Conservation (phyloP, 2,113 vertebrate genomes). For the Mastomys coucha region DNA sequence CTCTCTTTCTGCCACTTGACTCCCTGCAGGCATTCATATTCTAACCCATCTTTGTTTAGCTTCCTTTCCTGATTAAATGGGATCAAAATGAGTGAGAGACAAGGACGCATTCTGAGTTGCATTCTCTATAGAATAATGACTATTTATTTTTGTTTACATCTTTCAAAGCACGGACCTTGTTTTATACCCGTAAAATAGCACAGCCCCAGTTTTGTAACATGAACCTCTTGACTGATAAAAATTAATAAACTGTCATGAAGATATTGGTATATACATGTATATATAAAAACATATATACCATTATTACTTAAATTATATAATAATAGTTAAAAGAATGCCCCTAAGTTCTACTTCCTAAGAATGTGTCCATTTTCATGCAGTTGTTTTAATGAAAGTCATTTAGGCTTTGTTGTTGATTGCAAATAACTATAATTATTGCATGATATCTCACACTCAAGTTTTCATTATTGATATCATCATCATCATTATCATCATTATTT, state of each 20-base stretch:
- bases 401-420: not conserved
- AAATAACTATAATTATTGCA: not conserved
- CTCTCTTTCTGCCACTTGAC: not conserved
- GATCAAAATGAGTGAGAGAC: not conserved
- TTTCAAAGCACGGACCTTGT: not conserved
- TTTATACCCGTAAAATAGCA: not conserved
- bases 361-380: fast-evolving
- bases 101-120: not conserved
- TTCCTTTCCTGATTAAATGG: not conserved
- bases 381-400: not conserved
- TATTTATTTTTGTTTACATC: not conserved
- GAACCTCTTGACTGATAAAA: not conserved
- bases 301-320: not conserved
- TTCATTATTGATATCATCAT: not conserved
- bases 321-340: not conserved
- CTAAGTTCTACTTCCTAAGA: not conserved
- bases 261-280: not conserved
- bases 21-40: slow-evolving; percentile 1
- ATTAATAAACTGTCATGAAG: not conserved
- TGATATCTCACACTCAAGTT: not conserved
- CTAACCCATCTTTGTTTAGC: not conserved
- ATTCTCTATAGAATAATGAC: not conserved
- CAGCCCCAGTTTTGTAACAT: not conserved
- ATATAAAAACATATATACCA: not conserved
- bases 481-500: not conserved